These are phyloP conservation scores for Tyto alba DNA, from an alignment of 2,113 vertebrate genomes.

Conservation along the genomic window DNA sequence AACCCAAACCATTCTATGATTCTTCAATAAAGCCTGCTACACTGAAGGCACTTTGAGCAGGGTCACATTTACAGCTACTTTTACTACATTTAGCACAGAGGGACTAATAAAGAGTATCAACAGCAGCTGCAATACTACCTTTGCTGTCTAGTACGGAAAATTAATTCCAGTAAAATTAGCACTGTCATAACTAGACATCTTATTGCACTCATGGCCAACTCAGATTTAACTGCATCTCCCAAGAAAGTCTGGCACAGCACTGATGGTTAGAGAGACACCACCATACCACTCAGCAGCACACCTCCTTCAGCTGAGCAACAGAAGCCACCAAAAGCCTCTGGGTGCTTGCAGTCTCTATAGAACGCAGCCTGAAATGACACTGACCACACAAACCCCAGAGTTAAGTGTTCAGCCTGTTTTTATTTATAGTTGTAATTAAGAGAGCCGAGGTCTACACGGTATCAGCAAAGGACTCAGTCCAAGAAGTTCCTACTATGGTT, in stretches of 20 bases:
- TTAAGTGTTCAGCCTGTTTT: not conserved
- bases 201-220: not conserved
- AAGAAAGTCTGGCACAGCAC: not conserved
- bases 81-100: not conserved
- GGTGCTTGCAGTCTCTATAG: not conserved
- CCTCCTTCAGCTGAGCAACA: not conserved
- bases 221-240: not conserved
- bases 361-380: fast-evolving
- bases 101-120: fast-evolving
- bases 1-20: not conserved
- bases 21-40: not conserved
- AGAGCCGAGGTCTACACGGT: fast-evolving
- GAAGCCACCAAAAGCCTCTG: not conserved
- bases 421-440: not conserved
- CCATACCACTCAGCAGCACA: not conserved
- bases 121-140: not conserved
- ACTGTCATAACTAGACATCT: not conserved
- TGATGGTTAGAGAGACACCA: not conserved
- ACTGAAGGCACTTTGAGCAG: not conserved
- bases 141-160: not conserved
- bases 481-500: not conserved
- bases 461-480: not conserved
- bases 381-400: not conserved
- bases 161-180: not conserved
- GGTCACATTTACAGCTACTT: not conserved